Base-by-base conservation (phyloP, 2,113 vertebrate species). In the Phylloscopus trochilus region DNA sequence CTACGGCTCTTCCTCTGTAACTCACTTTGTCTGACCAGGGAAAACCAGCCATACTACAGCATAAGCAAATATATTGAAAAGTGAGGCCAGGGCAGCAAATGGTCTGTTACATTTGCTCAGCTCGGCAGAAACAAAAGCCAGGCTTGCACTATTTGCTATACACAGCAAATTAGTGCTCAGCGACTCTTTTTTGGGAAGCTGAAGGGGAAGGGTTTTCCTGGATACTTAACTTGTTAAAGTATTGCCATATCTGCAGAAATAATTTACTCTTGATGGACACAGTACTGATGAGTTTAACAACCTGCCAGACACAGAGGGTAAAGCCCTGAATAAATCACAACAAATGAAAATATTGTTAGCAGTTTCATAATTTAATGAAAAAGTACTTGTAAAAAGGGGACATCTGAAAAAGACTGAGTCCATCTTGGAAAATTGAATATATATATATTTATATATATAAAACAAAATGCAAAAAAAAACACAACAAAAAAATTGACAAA, bases 311-410 rank as follows among this genome's bases (percentile, higher is more conserved):
- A 92, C 33, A 37, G 60, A 89, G 55, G 56, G 41, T 83, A 88
- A 88, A 89, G 89, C 60, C 88, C 96, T 96, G 91, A 97, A 98
- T 94, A 96, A 97, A 97, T 84, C 79, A 98, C 96, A 96, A 97
- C 96, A 82, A 92, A 93, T 83, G 91, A 92, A 97, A 97, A 77
- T 87, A 94, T 84, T 95, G 96, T 98, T 97, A 98, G 87, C 96
- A 98, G 91, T 98, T 98, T 98, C 97, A 98, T 98, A 98, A 98
- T 98, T 98, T 98, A 98, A 98, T 98, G 98, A 97, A 98, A 98
- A 98, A 98, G 97, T 98, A 97, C 95, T 97, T 98, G 97, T 98
- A 98, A 98, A 98, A 98, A 98, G 97, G 96, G 97, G 96, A 98
- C 95, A 98, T 98, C 96, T 98, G 97, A 97, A 98, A 98, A 98